phyloP scores from a whole-genome alignment of 1,140 invertebrate species.

The Anoplophora glabripennis region DNA sequence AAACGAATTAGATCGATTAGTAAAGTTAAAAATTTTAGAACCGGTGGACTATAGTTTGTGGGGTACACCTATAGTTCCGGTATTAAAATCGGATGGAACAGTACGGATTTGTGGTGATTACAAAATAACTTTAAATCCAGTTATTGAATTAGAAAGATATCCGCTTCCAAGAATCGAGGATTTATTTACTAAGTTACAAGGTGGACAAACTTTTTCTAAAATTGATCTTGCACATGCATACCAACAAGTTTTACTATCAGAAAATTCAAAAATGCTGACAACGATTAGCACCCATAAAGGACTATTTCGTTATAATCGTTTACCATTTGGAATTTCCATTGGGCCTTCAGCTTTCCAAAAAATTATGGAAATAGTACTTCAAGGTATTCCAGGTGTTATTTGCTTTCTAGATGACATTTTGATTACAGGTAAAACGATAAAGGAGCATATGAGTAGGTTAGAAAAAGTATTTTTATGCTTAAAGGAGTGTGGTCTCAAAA shows the following conservation, averaged over 20 bases:
- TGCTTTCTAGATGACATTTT: slow-evolving; percentile 40
- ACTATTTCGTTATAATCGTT: slow-evolving; percentile 13
- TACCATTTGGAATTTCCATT: slow-evolving; percentile 6
- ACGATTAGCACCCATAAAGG: slow-evolving; percentile 33
- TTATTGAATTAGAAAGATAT: slow-evolving; percentile 28
- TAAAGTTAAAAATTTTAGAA: slow-evolving; percentile 2
- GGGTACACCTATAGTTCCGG: slow-evolving; percentile 51
- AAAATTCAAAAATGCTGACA: slow-evolving; percentile 24
- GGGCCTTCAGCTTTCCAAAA: slow-evolving; percentile 36
- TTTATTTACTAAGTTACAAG: slow-evolving; percentile 39
- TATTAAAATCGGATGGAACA: slow-evolving; percentile 50
- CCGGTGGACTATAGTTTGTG: slow-evolving; percentile 33
- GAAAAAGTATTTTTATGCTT: neutral
- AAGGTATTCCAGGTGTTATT: slow-evolving; percentile 23
- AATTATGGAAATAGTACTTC: slow-evolving; percentile 42
- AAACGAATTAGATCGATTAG: slow-evolving; percentile 10
- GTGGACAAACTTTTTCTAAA: slow-evolving; percentile 42
- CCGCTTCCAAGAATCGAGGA: slow-evolving; percentile 41
- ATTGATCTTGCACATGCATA: slow-evolving; percentile 48
- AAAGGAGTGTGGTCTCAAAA: too few species aligned
- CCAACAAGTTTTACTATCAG: slow-evolving; percentile 44
- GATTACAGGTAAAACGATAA: slow-evolving; percentile 28
- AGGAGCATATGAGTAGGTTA: slow-evolving; percentile 31
- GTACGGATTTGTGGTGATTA: slow-evolving; percentile 36
- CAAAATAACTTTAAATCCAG: slow-evolving; percentile 35